A percentile compares a stretch with the other conserved stretches of the same genome.
These are phyloP conservation scores for Mobula birostris DNA, from an alignment of 2,113 vertebrate species.

Conservation along the genomic window DNA sequence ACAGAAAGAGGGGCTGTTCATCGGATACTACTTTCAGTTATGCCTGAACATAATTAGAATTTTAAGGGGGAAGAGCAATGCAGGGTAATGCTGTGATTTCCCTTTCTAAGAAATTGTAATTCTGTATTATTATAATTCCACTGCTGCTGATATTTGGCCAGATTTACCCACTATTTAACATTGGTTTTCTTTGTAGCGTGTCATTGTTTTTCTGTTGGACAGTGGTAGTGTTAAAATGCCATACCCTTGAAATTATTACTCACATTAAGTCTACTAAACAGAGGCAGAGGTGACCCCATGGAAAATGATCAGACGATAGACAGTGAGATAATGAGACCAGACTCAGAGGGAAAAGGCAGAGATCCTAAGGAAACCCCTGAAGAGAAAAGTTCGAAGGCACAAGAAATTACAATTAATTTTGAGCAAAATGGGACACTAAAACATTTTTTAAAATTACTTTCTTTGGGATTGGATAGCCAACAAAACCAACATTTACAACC, in stretches of 20 bases:
- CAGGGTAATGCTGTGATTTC: not conserved
- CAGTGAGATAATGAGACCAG: not conserved
- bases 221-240: not conserved
- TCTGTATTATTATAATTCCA: conserved; percentile 4
- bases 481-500: too few species aligned
- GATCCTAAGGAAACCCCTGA: not conserved
- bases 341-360: not conserved
- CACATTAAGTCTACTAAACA: not conserved
- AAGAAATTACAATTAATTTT: not conserved
- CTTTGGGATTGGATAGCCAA: too few species aligned
- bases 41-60: conserved; percentile 35
- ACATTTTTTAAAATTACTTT: not conserved
- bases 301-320: not conserved
- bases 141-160: not conserved
- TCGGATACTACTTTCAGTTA: not conserved
- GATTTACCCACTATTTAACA: not conserved
- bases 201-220: not conserved
- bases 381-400: not conserved
- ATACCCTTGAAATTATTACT: not conserved
- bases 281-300: not conserved
- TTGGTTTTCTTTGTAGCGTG: not conserved
- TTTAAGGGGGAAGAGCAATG: not conserved
- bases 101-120: not conserved
- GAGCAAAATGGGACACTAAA: not conserved
- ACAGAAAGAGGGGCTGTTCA: not conserved